Base-by-base conservation (phyloP, 2,797 vertebrate species). In the Sylvilagus floridanus region DNA sequence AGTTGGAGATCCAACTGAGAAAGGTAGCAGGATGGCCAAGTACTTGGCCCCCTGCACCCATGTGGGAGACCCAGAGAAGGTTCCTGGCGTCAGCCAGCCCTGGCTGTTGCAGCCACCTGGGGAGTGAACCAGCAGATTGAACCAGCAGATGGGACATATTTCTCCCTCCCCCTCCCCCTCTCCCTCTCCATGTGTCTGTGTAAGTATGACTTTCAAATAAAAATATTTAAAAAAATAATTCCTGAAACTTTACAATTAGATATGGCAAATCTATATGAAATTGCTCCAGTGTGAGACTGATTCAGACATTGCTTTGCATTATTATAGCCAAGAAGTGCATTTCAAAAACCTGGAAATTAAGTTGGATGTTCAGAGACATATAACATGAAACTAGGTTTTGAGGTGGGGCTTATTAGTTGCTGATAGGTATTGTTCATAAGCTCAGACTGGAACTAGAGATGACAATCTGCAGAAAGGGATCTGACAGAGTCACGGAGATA, bases 301-400 rank as follows among this genome's bases (percentile, higher is more conserved):
- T 42, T 95, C 77, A 88, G 12, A 35, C 21, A 35, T 68, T 82
- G 32, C 32, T 83, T 94, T 86, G 75, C 75, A 22, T 14, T 63
- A 3, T 52, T 71, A 3, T 50, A 19, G 17, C 6, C 26, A 76
- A 71, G 57, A 82, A 88, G 85, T 84, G 24, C 63, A 86, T 88
- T 94, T 87, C 12, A 57, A 50, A 92, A 90, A 42, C 76, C 0
- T 66, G 30, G 13, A 91, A 63, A 66, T 90, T 84, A 81, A 57
- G 9, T 12, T 69, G 19, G 35, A 1, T 50, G 8, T 35, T 90
- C 52, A 57, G 57, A 16, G 22, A 57, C 68, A 65, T 4, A 2
- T 13, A n/a, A 16, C 52, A n/a, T 84, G 17, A 84, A 63, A 77
- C 2, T 35, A 47, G 22, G 8, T 26, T 93, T 88, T 7, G 26